phyloP scores from a whole-genome alignment of 2,113 vertebrate species.

The Micronycteris hirsuta region DNA sequence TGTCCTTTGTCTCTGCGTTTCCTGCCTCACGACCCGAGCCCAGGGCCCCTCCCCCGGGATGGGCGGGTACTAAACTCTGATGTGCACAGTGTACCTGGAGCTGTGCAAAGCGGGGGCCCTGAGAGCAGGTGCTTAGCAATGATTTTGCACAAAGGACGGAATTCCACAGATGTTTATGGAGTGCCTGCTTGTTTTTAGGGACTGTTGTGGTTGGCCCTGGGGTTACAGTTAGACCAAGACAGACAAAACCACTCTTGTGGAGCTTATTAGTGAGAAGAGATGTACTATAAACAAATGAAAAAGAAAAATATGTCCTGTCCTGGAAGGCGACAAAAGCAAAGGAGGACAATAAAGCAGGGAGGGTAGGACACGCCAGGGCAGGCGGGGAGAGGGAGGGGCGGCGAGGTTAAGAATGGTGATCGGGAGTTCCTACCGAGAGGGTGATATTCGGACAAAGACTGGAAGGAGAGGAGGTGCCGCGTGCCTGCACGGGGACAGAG shows the following conservation, averaged over 20 bases:
- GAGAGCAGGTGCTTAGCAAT: background rate
- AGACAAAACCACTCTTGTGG: background rate
- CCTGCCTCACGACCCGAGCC: background rate
- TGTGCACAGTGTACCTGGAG: background rate
- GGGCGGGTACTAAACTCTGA: too few relatives aligned
- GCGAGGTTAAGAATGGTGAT: background rate
- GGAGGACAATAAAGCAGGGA: background rate
- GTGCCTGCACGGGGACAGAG: background rate
- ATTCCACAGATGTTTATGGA: background rate
- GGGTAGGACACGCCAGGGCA: background rate
- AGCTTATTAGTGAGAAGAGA: background rate
- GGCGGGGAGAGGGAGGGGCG: rapidly evolving
- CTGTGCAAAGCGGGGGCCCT: too few relatives aligned
- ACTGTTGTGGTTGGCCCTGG: background rate
- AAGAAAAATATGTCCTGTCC: background rate
- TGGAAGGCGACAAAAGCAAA: background rate
- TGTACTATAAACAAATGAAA: background rate
- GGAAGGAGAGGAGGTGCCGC: background rate
- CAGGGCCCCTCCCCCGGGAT: too few relatives aligned
- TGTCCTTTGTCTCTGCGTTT: background rate
- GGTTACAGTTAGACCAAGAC: background rate
- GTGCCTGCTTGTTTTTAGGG: background rate
- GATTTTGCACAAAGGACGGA: background rate
- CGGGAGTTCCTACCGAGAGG: background rate
- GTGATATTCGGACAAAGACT: background rate